Conservation (phyloP, 1,140 invertebrate species). For the Bombus haemorrhoidalis region DNA sequence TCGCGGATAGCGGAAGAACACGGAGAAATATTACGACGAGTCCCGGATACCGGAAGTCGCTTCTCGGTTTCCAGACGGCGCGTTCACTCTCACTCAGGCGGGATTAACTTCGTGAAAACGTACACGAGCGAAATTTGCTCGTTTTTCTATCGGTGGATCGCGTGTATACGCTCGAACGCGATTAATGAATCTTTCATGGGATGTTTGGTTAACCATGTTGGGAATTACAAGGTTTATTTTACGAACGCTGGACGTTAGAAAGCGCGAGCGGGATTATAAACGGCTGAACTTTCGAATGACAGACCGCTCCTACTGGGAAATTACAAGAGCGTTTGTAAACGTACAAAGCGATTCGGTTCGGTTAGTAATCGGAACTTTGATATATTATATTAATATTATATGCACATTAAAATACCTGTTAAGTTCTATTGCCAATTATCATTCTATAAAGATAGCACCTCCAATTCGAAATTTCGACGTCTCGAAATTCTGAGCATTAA, state of each 20-base stretch:
- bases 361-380: too few relatives aligned
- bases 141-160: slow-evolving; percentile 1
- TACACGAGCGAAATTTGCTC: background rate
- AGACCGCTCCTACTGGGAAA: background rate
- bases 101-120: slow-evolving; percentile 3
- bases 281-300: background rate
- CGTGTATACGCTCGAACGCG: background rate
- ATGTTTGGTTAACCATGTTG: background rate
- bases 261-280: background rate
- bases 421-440: too few relatives aligned
- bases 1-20: slow-evolving; percentile 8
- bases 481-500: too few relatives aligned
- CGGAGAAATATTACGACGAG: background rate
- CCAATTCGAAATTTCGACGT: too few relatives aligned
- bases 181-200: slow-evolving; percentile 33
- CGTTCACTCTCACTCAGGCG: slow-evolving; percentile 17
- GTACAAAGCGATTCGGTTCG: too few relatives aligned
- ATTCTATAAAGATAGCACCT: too few relatives aligned
- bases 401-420: too few relatives aligned
- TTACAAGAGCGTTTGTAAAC: background rate
- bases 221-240: background rate
- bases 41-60: background rate
- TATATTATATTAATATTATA: too few relatives aligned
- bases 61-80: background rate
- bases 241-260: background rate